phyloP scores from a whole-genome alignment of 2,113 vertebrate genomes.

The Spea bombifrons region DNA sequence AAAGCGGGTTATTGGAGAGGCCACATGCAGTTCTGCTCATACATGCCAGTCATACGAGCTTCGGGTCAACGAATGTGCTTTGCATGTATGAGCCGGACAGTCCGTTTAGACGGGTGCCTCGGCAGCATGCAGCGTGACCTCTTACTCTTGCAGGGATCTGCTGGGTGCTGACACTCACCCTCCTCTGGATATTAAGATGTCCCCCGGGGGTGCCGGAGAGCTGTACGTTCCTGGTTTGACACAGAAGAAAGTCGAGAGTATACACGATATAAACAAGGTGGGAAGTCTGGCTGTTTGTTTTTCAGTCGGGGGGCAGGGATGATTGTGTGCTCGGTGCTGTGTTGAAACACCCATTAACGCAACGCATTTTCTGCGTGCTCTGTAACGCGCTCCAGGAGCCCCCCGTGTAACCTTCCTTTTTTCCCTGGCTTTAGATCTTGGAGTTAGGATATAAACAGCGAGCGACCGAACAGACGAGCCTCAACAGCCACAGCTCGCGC shows the following conservation, averaged over 20 bases:
- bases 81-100: no score
- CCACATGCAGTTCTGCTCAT: no score
- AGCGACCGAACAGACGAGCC: slow-evolving; percentile 86
- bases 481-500: slow-evolving; percentile 92
- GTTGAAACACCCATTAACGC: not conserved
- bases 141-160: slow-evolving; percentile 78
- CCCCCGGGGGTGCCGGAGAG: slow-evolving; percentile 87
- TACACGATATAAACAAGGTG: slow-evolving; percentile 93
- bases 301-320: not conserved
- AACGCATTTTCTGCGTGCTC: not conserved
- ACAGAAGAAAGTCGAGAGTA: slow-evolving; percentile 77
- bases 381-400: no score
- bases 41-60: no score
- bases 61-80: no score
- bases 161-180: slow-evolving; percentile 81
- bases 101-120: no score
- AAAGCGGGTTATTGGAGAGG: no score
- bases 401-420: no score
- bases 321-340: not conserved
- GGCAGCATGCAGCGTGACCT: no score
- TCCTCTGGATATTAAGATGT: slow-evolving; percentile 93
- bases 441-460: slow-evolving; percentile 84
- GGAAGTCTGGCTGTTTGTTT: not conserved
- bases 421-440: slow-evolving; percentile 70
- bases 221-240: slow-evolving; percentile 90